These are phyloP conservation scores for Colletes collaris DNA, from an alignment of 2,888 invertebrate species.

Conservation along the genomic window DNA sequence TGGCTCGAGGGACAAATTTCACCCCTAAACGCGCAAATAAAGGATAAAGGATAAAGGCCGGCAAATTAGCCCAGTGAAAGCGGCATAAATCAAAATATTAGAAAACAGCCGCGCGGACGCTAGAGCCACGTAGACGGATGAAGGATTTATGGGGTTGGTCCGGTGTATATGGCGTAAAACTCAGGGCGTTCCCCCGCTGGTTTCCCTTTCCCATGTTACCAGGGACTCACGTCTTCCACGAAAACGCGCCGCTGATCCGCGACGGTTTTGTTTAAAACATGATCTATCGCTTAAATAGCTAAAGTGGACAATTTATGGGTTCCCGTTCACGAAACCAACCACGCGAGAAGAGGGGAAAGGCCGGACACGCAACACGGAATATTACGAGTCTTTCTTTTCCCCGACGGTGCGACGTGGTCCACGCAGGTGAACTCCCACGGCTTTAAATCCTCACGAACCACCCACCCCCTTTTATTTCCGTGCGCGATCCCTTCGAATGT, in stretches of 20 bases:
- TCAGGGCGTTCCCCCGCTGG: slow-evolving; percentile 43
- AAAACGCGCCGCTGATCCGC: slow-evolving; percentile 75
- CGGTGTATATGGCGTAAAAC: slow-evolving; percentile 45
- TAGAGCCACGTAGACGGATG: slow-evolving; percentile 68
- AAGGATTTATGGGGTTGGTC: slow-evolving; percentile 81
- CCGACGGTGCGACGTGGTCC: slow-evolving; percentile 25
- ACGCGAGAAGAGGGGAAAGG: slow-evolving; percentile 7
- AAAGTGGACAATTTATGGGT: slow-evolving; percentile 79
- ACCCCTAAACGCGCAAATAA: slow-evolving; percentile 81
- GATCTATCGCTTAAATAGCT: slow-evolving; percentile 82
- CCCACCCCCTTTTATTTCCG: slow-evolving; percentile 31
- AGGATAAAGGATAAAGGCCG: slow-evolving; percentile 75
- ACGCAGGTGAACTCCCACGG: slow-evolving; percentile 71
- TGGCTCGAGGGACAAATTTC: slow-evolving; percentile 75
- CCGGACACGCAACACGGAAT: slow-evolving; percentile 24
- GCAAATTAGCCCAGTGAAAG: slow-evolving; percentile 82
- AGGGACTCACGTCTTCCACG: slow-evolving; percentile 8
- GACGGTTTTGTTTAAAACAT: slow-evolving; percentile 82
- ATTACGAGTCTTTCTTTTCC: slow-evolving; percentile 20
- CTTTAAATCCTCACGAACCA: slow-evolving; percentile 59
- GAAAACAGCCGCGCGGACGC: slow-evolving; percentile 77
- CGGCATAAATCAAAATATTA: slow-evolving; percentile 82
- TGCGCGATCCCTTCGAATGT: slow-evolving; percentile 41
- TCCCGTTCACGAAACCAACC: slow-evolving; percentile 8
- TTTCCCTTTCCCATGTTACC: slow-evolving; percentile 2